Conservation (phyloP, 2,113 vertebrate species). For the Haemorhous mexicanus region DNA sequence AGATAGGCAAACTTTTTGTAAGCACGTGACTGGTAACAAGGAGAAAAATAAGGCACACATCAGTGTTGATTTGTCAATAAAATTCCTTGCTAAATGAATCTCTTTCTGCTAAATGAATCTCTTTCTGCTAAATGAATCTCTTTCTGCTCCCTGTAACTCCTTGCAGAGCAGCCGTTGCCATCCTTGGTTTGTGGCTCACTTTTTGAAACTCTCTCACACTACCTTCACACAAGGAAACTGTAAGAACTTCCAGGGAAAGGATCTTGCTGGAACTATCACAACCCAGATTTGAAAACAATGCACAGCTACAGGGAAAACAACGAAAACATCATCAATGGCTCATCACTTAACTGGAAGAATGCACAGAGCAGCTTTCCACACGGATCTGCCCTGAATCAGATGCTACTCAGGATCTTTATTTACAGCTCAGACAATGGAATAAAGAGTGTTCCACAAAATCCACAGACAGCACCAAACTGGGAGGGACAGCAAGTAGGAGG, state of each 20-base stretch:
- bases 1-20: not conserved
- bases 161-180: not conserved
- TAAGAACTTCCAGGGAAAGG: not conserved
- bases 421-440: not conserved
- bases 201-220: not conserved
- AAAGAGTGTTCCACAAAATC: not conserved
- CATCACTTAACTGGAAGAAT: not conserved
- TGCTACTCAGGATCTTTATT: not conserved
- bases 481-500: not conserved
- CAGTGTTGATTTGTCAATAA: not conserved
- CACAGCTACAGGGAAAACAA: not conserved
- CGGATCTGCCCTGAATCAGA: not conserved
- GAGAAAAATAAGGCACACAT: not conserved
- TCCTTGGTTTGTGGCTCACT: not conserved
- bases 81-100: not conserved
- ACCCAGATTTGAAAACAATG: not conserved
- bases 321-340: not conserved
- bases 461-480: not conserved
- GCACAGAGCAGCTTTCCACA: fast-evolving
- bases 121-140: not conserved
- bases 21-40: not conserved
- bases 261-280: not conserved
- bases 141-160: not conserved
- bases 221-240: not conserved
- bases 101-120: too few relatives aligned